phyloP scores from a whole-genome alignment of 2,113 vertebrate species.

The Nipponia nippon region DNA sequence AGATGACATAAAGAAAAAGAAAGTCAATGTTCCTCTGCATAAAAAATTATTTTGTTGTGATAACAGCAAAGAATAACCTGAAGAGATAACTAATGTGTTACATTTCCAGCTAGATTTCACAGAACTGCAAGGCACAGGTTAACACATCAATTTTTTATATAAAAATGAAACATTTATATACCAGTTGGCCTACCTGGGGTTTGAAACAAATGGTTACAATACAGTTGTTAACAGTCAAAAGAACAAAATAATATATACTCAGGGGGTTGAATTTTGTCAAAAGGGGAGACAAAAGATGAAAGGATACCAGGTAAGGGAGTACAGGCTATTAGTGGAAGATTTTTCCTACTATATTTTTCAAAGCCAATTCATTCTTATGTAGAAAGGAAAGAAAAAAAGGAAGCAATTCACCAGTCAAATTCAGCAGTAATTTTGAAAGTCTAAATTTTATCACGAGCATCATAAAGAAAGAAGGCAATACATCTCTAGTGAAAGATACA shows the following conservation, averaged over 20 bases:
- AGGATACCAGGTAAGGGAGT: not conserved
- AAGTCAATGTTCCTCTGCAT: rapidly evolving
- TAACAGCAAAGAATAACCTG: not conserved
- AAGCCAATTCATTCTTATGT: not conserved
- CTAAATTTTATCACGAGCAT: not conserved
- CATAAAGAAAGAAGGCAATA: not conserved
- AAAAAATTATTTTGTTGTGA: not conserved
- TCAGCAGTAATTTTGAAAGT: not conserved
- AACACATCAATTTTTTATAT: not conserved
- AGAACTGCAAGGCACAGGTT: not conserved
- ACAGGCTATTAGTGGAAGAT: not conserved
- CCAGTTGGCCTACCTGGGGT: not conserved
- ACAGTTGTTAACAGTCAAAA: not conserved
- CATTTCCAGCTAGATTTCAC: not conserved
- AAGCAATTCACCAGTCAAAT: not conserved
- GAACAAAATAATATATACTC: not conserved
- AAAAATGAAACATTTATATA: not conserved
- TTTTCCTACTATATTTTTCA: not conserved
- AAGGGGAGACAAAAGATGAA: not conserved
- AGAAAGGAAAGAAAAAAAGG: not conserved
- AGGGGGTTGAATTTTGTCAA: not conserved
- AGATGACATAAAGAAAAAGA: not conserved
- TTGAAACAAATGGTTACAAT: not conserved
- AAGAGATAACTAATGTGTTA: not conserved
- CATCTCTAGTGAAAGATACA: not conserved